Conservation (phyloP, 2,888 invertebrate genomes). For the Philereme vetulata region DNA sequence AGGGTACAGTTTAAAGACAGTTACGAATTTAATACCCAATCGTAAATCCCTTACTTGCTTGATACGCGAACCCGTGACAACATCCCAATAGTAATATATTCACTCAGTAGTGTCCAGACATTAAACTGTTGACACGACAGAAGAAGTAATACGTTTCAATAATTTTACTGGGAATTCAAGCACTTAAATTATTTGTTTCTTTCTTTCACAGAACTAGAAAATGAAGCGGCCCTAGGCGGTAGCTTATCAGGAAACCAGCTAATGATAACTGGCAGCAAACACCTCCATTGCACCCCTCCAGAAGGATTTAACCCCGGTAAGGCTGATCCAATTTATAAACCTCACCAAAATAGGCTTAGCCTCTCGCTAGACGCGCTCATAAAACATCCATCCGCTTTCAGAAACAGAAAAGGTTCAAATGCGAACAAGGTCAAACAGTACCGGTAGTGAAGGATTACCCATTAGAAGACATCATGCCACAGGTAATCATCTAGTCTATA, state of each 20-base stretch:
- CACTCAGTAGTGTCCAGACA: no score
- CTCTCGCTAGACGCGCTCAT: conserved; percentile 39
- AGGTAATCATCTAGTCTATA: conserved; percentile 57
- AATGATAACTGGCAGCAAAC: conserved; percentile 90
- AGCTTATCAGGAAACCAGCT: conserved; percentile 89
- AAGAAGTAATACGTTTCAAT: no score
- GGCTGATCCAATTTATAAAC: conserved; percentile 16
- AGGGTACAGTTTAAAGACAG: conserved; percentile 31
- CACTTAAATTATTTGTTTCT: neutral
- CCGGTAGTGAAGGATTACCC: conserved; percentile 83
- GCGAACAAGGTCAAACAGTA: conserved; percentile 82
- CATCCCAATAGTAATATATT: neutral
- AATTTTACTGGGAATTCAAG: neutral
- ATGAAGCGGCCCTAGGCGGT: conserved; percentile 75
- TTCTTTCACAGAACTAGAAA: conserved; percentile 72
- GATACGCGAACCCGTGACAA: neutral
- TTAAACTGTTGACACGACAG: no score
- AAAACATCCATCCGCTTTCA: conserved; percentile 52
- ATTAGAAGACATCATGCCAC: conserved; percentile 84
- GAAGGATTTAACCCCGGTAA: conserved; percentile 82
- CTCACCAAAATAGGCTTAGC: conserved; percentile 21
- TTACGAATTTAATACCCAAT: no score
- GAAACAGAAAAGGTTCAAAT: conserved; percentile 82
- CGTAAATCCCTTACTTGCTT: no score
- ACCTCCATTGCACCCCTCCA: conserved; percentile 91